Evolutionary conservation across 2,797 vertebrate genomes (phyloP), one percentile per base, ranked within the genome.

Genomic region (Etheostoma nigrum): DNA sequence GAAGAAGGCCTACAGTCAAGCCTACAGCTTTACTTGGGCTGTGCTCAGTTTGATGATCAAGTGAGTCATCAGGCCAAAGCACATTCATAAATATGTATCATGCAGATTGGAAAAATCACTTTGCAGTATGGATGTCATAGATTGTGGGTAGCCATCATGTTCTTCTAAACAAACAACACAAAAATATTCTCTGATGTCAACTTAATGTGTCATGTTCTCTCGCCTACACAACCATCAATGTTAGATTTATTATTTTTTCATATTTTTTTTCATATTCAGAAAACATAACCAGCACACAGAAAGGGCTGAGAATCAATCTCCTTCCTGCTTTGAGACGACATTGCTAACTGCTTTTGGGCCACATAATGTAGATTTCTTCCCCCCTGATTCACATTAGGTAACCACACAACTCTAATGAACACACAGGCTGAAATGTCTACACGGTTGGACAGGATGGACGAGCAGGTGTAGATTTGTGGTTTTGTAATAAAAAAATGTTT

Each of bases 61-160:
- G 70, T 89, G 76, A 91, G 62, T 89, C 84, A 89, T 82, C 76
- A 62, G 77, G 64, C 62, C 52, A 36, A 52, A 33, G 53, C 57
- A 49, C 52, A 54, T 78, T 85, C 67, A 79, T 82, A 78, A 83
- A 89, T 83, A 87, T 76, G 76, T 68, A 66, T 73, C 59, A 62
- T 23, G 23, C 66, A 76, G 64, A 81, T 21, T 51, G 72, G 66
- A 76, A 68, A 81, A 69, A 66, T 67, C 61, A 76, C 76, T 55
- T 62, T 19, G n/a, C 66, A 55, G 51, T 33, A 65, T 72, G 49
- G 69, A 71, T 67, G 40, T 57, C 51, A 63, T 61, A 59, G 51
- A 65, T 14, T n/a, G 53, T 25, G 47, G 61, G 3, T 21, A 42
- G 3, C 12, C 67, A 45, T 78, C 63, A 21, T 69, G 67, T 62